phyloP scores from a whole-genome alignment of 2,797 vertebrate species.

The Cirrhinus molitorella region DNA sequence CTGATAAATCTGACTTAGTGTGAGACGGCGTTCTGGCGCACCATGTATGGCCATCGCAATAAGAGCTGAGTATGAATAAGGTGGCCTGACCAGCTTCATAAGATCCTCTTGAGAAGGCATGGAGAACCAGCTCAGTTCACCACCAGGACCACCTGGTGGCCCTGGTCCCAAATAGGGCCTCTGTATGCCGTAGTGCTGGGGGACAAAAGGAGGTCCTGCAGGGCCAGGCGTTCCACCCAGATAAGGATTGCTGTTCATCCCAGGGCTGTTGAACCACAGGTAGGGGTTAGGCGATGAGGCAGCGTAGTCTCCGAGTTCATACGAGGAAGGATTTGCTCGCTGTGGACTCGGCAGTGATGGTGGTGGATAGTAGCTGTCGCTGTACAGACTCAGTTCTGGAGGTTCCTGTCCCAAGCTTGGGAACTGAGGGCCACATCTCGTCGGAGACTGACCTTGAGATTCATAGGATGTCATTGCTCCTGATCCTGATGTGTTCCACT shows the following conservation, averaged over 20 bases:
- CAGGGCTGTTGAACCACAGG: constrained; percentile 84
- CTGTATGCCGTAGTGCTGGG: constrained; percentile 94
- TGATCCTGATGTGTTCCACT: constrained; percentile 36
- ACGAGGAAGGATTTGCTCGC: constrained; percentile 84
- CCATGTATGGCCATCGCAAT: constrained; percentile 99
- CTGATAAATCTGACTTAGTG: constrained; percentile 98
- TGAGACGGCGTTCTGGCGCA: constrained; percentile 91
- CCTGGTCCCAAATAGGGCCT: constrained; percentile 87
- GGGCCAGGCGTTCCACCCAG: constrained; percentile 76
- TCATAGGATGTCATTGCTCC: constrained; percentile 92
- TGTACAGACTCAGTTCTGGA: constrained; percentile 94
- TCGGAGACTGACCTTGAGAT: constrained; percentile 87
- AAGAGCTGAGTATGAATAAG: constrained; percentile 97
- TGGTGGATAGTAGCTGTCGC: constrained; percentile 94
- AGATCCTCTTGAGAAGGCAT: constrained; percentile 97
- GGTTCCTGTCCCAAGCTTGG: constrained; percentile 95
- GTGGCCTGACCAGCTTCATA: constrained; percentile 96
- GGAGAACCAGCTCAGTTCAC: constrained; percentile 94
- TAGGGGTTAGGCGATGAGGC: constrained; percentile 89
- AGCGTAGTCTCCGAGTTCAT: constrained; percentile 89
- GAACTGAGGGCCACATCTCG: constrained; percentile 94
- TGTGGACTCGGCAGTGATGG: constrained; percentile 93
- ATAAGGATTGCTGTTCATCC: constrained; percentile 79
- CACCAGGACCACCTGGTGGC: constrained; percentile 80
- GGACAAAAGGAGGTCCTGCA: constrained; percentile 86